phyloP scores from a whole-genome alignment of 2,888 invertebrate species.

The Ectemnius lituratus region DNA sequence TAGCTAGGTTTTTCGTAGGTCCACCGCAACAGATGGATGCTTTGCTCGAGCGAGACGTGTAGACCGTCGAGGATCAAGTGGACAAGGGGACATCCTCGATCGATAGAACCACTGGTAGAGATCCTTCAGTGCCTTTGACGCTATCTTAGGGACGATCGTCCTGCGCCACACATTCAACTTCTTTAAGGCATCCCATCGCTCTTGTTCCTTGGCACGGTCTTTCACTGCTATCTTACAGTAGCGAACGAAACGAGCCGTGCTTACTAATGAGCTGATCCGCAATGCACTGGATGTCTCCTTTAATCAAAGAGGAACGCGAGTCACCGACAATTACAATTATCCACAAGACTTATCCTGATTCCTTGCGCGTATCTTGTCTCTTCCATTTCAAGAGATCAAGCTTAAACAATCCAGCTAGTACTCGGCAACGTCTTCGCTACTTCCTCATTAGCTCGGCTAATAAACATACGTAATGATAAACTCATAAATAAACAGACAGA shows the following conservation, averaged over 20 bases:
- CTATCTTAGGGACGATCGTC: too few relatives aligned
- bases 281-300: constrained; percentile 52
- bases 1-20: constrained; percentile 56
- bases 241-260: constrained; percentile 44
- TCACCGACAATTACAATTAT: constrained; percentile 68
- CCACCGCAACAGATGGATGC: constrained; percentile 15
- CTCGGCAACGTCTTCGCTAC: background rate
- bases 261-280: constrained; percentile 65
- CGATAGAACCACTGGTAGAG: constrained; percentile 16
- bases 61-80: constrained; percentile 17
- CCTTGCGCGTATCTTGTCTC: constrained; percentile 4
- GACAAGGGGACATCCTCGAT: constrained; percentile 27
- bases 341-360: constrained; percentile 38
- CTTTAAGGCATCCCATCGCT: too few relatives aligned
- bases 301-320: constrained; percentile 67
- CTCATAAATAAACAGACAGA: too few relatives aligned
- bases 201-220: too few relatives aligned
- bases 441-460: background rate
- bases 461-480: too few relatives aligned
- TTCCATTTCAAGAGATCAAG: background rate
- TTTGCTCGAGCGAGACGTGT: constrained; percentile 7
- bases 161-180: too few relatives aligned
- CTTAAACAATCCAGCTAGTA: background rate
- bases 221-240: constrained; percentile 11
- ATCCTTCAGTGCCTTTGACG: background rate